Base-by-base conservation (phyloP, 2,797 vertebrate genomes). In the Otolemur crassicaudatus region DNA sequence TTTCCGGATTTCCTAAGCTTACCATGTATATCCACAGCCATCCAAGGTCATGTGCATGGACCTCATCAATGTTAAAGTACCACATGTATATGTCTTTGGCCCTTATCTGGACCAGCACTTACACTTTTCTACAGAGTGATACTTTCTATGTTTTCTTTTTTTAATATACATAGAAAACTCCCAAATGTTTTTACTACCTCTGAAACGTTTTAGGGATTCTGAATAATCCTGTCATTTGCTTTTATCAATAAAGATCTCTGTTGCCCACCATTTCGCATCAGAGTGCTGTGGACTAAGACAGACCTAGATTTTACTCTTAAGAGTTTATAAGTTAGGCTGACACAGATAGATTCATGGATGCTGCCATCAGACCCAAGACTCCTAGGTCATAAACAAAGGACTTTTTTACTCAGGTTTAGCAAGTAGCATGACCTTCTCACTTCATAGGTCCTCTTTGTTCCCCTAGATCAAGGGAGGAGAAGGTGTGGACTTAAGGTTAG, bases 151-250 rank as follows among this genome's bases (percentile, higher is more conserved):
- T 14, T 77, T 94, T 92, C 23, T 14, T 53, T 3, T 53, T 5
- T 53, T 53, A 77, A 65, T 37, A 63, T 4, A 87, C n/a, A 25
- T 1, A 60, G 25, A 65, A 86, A 85, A 43, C 46, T 53, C 20
- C 8, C 46, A 91, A 67, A 77, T 49, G 22, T 29, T 3, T 37
- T 80, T 88, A n/a, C 46, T 53, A 63, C 14, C 4, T 84, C 37
- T 89, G 58, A 87, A 76, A 1, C 27, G 69, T 72, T 80, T 92
- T 69, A 65, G n/a, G 13, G 25, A 61, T 37, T 23, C 19, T 46
- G 11, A 91, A 75, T n/a, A 85, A 40, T 25, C 25, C 67, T 43
- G 27, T 34, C 27, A 69, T 84, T 67, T 91, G 60, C 53, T 81
- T 81, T 20, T 14, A 91, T 20, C 53, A 87, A 25, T 83, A 56